Evolutionary conservation across 1,140 invertebrate species (phyloP), one percentile per base, ranked within the genome.

Genomic region (Hyles euphorbiae): DNA sequence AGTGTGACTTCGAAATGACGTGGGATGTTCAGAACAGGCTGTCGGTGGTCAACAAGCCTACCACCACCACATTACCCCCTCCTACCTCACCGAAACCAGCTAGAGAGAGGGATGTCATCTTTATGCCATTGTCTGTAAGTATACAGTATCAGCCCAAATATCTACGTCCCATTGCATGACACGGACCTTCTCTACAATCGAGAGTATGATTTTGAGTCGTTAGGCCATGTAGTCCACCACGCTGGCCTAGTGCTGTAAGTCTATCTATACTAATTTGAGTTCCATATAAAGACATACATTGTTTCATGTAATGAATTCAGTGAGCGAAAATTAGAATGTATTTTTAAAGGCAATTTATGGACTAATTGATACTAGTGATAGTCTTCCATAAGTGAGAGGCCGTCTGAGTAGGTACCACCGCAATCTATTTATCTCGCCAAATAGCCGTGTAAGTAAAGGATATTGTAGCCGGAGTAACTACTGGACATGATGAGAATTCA

Each of bases 61-160:
- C 45, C 6, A 56, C 54, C 5, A 61, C 65, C 6, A 65, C 66
- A 9, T 46, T 56, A 22, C 55, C 34, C 6, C 65, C 57, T 3
- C 68, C 58, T 0, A 76, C 72, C 10, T 76, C 72, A 0, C 46
- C 67, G 33, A 47, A n/a, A 10, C 54, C 49, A 34, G 40, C 7
- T 2, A 61, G 32, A 34, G 8, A 52, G 4, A 65, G 58, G 12
- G 78, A 85, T 51, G 62, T 81, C 0, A 75, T 77, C 59, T 56
- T 82, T 3, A 60, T 80, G 4, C 84, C 82, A 3, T 52, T 70
- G 11, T 65, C 76, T 48, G 84, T 87, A 65, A 74, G 76, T 77
- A 59, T 22, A 22, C 22, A 1, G 5, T 32, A 5, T 33, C 9
- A 40, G 36, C 5, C 1, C 8, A 40, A 7, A 36, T 3, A 36